Percentiles rank a stretch among this genome's conserved stretches.
These are phyloP conservation scores for Orcinus orca DNA, from an alignment of 2,113 vertebrate genomes.

Conservation along the genomic window DNA sequence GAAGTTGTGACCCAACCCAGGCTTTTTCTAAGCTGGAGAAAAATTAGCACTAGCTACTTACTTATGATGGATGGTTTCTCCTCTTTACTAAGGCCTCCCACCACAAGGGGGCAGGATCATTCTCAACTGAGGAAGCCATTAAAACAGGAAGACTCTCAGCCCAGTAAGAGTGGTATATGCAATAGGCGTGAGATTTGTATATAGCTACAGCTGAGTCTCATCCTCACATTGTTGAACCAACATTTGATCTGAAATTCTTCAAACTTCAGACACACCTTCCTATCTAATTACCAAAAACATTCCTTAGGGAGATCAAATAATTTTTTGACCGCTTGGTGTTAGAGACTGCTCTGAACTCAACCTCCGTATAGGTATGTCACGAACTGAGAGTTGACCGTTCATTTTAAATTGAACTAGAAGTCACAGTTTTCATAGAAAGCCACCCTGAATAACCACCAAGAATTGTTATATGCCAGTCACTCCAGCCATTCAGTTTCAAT, in stretches of 20 bases:
- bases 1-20: constrained; percentile 57
- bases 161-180: not conserved
- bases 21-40: not conserved
- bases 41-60: not conserved
- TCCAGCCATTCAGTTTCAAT: not conserved
- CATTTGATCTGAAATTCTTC: constrained; percentile 5
- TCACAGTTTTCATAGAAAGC: not conserved
- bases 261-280: not conserved
- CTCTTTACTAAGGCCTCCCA: not conserved
- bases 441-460: not conserved
- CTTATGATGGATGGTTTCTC: not conserved
- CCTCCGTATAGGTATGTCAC: not conserved
- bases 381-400: not conserved
- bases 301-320: not conserved
- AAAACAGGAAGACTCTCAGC: not conserved
- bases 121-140: not conserved
- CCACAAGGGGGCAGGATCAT: not conserved
- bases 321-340: not conserved
- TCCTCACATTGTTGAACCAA: not conserved
- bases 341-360: not conserved
- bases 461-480: not conserved
- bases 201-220: not conserved
- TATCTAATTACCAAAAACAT: not conserved
- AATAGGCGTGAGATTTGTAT: not conserved
- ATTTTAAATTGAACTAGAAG: constrained; percentile 33